These are phyloP conservation scores for Aspiorhynchus laticeps DNA, from an alignment of 2,113 vertebrate genomes.

Conservation along the genomic window DNA sequence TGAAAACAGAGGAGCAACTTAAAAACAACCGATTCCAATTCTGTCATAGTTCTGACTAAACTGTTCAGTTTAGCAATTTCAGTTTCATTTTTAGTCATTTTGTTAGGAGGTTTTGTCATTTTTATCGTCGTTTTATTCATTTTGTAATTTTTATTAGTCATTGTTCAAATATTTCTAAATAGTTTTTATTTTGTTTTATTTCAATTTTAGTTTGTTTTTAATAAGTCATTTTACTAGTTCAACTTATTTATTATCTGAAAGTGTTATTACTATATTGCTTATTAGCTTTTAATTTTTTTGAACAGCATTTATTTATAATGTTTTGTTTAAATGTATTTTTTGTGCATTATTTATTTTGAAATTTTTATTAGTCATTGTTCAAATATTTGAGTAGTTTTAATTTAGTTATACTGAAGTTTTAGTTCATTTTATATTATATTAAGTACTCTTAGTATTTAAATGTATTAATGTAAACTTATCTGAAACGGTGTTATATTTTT, in stretches of 20 bases:
- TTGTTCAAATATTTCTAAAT: too few species aligned
- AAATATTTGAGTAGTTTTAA: background rate
- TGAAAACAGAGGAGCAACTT: constrained; percentile 57
- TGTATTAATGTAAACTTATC: background rate
- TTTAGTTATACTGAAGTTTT: background rate
- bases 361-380: background rate
- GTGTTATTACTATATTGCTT: background rate
- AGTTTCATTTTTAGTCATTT: background rate
- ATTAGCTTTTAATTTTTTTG: background rate
- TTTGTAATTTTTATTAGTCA: too few species aligned
- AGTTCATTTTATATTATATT: too few species aligned
- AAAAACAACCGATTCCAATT: background rate
- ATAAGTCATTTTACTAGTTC: too few species aligned
- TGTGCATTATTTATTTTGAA: too few species aligned
- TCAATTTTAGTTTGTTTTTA: too few species aligned
- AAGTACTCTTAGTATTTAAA: background rate
- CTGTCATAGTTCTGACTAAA: background rate
- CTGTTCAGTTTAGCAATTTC: too few species aligned
- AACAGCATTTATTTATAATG: background rate
- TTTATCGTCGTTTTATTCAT: too few species aligned
- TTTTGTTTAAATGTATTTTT: too few species aligned
- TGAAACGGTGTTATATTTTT: background rate
- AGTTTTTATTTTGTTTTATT: too few species aligned
- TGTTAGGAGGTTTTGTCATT: background rate
- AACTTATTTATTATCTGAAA: too few species aligned